These are phyloP conservation scores for Oscheius sp. DNA, from an alignment of 2,888 invertebrate species.

Conservation along the genomic window DNA sequence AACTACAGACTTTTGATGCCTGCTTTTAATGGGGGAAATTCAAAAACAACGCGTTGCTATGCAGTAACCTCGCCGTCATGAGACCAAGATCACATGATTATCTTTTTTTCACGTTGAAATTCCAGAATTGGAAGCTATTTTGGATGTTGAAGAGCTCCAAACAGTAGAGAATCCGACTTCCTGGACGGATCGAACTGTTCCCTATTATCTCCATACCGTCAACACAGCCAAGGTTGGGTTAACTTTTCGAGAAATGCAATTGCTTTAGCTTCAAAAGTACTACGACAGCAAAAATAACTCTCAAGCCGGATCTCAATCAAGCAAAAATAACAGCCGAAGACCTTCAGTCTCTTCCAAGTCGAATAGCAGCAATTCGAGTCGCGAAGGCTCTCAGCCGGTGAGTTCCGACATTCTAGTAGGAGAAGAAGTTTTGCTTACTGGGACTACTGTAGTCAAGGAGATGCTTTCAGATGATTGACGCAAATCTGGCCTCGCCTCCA, in stretches of 20 bases:
- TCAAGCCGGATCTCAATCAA: constrained; percentile 29
- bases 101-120: too few relatives aligned
- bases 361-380: constrained; percentile 16
- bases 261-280: constrained; percentile 46
- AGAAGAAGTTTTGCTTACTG: too few relatives aligned
- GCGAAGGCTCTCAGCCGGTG: constrained; percentile 25
- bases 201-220: constrained; percentile 96
- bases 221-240: constrained; percentile 85
- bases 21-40: too few relatives aligned
- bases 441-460: too few relatives aligned
- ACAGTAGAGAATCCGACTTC: constrained; percentile 94
- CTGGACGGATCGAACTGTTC: constrained; percentile 98
- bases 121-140: constrained; percentile 76
- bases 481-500: not conserved
- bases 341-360: constrained; percentile 22
- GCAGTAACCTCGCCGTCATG: too few relatives aligned
- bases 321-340: constrained; percentile 14
- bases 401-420: not conserved
- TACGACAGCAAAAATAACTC: constrained; percentile 28
- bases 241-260: not conserved
- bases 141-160: constrained; percentile 96
- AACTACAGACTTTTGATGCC: too few relatives aligned
- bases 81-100: too few relatives aligned
- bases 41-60: too few relatives aligned
- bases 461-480: not conserved